Conservation (phyloP, 2,113 vertebrate genomes). For the Australoheros scitulus region DNA sequence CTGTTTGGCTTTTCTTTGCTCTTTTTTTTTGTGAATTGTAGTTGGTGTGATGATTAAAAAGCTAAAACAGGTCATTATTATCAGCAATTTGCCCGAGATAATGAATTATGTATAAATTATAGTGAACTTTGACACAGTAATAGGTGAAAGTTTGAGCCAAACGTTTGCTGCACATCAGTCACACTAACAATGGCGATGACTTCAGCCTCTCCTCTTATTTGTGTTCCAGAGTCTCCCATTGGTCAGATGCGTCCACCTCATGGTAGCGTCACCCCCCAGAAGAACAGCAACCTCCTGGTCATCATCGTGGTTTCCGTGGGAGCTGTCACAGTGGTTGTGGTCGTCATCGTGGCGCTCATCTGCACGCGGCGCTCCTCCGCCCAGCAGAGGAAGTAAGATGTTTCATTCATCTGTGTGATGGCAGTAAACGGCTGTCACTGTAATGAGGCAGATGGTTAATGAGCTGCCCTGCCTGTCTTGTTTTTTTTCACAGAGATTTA, state of each 20-base stretch:
- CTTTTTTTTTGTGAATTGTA: neutral
- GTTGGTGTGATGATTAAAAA: neutral
- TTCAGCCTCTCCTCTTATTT: neutral
- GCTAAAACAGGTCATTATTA: neutral
- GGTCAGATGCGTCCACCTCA: slow-evolving; percentile 95
- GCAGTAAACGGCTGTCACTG: neutral
- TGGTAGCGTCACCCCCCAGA: slow-evolving; percentile 90
- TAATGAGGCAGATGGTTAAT: slow-evolving; percentile 12
- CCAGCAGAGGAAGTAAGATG: slow-evolving; percentile 92
- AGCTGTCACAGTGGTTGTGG: slow-evolving; percentile 83
- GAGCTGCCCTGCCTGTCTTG: neutral
- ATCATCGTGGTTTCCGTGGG: slow-evolving; percentile 90
- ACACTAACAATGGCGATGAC: neutral
- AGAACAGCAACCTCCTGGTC: slow-evolving; percentile 91
- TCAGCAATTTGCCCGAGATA: neutral
- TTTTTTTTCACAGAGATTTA: slow-evolving; percentile 9
- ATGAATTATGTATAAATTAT: neutral
- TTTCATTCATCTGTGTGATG: neutral
- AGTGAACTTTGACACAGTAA: no score
- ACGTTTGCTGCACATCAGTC: neutral
- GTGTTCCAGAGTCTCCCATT: slow-evolving; percentile 87
- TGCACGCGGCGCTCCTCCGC: slow-evolving; percentile 91
- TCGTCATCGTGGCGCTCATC: slow-evolving; percentile 86
- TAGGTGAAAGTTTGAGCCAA: neutral
- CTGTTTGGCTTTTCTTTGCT: neutral